Conservation (phyloP, 2,113 vertebrate genomes). For the Lepus americanus region DNA sequence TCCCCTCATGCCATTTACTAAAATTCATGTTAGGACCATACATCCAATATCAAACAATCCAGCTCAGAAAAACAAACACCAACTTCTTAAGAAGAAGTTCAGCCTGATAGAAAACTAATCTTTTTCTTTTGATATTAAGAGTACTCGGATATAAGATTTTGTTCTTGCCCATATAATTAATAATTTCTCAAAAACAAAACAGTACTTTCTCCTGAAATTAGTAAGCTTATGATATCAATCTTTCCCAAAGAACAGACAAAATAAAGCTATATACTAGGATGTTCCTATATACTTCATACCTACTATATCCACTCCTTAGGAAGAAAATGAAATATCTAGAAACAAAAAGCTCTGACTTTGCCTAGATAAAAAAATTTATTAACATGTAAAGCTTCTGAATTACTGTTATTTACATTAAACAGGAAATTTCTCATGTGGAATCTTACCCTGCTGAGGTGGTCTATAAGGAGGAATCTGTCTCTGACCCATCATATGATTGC, state of each 20-base stretch:
- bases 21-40: slow-evolving; percentile 71
- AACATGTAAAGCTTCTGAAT: slow-evolving; percentile 64
- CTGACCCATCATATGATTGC: slow-evolving; percentile 98
- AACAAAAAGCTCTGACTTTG: slow-evolving; percentile 53
- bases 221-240: slow-evolving; percentile 3
- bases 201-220: slow-evolving; percentile 69
- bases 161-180: slow-evolving; percentile 13
- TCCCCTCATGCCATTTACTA: slow-evolving; percentile 58
- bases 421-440: not conserved
- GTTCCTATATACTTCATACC: slow-evolving; percentile 56
- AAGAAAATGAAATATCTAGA: slow-evolving; percentile 69
- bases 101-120: slow-evolving; percentile 43
- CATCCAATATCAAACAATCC: slow-evolving; percentile 60
- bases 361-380: not conserved
- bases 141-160: slow-evolving; percentile 62
- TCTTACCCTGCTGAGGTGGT: slow-evolving; percentile 97
- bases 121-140: slow-evolving; percentile 41
- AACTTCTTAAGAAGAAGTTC: slow-evolving; percentile 34
- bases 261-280: slow-evolving; percentile 24
- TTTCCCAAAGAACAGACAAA: slow-evolving; percentile 67
- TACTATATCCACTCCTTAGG: slow-evolving; percentile 55
- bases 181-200: slow-evolving; percentile 42
- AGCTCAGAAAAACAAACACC: slow-evolving; percentile 66
- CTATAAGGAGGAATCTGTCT: slow-evolving; percentile 99
- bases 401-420: slow-evolving; percentile 44